Conservation (phyloP, 2,888 invertebrate genomes). For the Conus canariensis region DNA sequence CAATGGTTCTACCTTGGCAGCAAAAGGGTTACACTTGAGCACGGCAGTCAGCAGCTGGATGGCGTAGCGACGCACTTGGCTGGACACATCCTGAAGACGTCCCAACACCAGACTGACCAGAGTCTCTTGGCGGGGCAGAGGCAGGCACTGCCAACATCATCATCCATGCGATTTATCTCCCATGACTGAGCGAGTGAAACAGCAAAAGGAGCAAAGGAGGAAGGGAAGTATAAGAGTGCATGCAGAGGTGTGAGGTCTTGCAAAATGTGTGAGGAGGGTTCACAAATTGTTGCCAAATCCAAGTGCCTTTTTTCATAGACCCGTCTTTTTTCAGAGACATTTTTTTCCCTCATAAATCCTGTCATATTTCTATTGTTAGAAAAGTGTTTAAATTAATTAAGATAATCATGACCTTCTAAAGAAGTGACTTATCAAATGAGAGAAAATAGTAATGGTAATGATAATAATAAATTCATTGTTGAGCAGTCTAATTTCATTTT, state of each 20-base stretch:
- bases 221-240: background rate
- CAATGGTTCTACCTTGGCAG: constrained; percentile 56
- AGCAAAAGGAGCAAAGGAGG: background rate
- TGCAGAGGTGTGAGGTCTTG: background rate
- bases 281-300: too few relatives aligned
- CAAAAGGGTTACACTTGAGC: constrained; percentile 90
- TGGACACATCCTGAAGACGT: constrained; percentile 90
- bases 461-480: too few relatives aligned
- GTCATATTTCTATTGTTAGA: too few relatives aligned
- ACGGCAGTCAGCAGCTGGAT: constrained; percentile 88
- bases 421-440: too few relatives aligned
- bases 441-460: too few relatives aligned
- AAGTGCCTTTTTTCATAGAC: too few relatives aligned
- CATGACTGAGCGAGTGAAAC: background rate
- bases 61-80: constrained; percentile 91
- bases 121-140: constrained; percentile 85
- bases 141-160: constrained; percentile 80
- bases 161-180: background rate
- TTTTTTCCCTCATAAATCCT: too few relatives aligned
- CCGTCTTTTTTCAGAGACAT: too few relatives aligned
- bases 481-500: too few relatives aligned
- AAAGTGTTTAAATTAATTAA: too few relatives aligned
- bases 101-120: constrained; percentile 85
- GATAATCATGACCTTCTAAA: too few relatives aligned
- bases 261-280: background rate